Evolutionary conservation across 2,888 invertebrate genomes (phyloP), one percentile per base, ranked within the genome.

Genomic region (Stictocephala bisonia): DNA sequence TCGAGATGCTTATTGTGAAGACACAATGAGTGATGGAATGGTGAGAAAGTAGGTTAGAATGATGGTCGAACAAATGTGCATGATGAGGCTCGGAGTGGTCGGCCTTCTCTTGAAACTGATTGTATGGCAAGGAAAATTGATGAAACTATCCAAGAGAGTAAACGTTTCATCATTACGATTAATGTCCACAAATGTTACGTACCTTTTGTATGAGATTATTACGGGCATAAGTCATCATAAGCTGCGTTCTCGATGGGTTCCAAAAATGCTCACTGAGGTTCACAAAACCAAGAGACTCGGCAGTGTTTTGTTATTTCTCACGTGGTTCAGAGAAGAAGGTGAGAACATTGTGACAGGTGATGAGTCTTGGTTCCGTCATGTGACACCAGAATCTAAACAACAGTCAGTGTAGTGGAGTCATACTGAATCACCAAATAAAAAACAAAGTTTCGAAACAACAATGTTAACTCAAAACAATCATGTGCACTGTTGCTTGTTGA

Each of bases 271-370:
- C 48, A 77, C 71, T n/a, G n/a, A n/a, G n/a, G 68, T 66, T 48
- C 75, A 79, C 76, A 77, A 77, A 77, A 75, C 56, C 51, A 66
- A 77, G 64, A 68, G 75, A 48, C 44, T 66, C n/a, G 26, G 26
- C 48, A 66, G 48, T 66, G 22, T 27, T 41, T 66, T 66, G 48
- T 72, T 64, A 68, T 79, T 79, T 72, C 74, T 79, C 67, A 64
- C 72, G 58, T 72, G 77, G 22, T 79, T 77, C 74, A 27, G 27
- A 24, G 68, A 74, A n/a, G 78, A 78, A 60, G 76, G 77, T 48
- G 78, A 78, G 40, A 68, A 76, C 24, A 78, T 79, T 74, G 77
- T 78, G 20, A 78, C 76, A 13, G 78, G 75, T 20, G 75, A 78
- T 26, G 75, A 79, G 77, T 77, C 75, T 26, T 79, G 77, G 75